phyloP scores from a whole-genome alignment of 53 echinoderm and acorn worm genomes.

The Mesocentrotus franciscanus region DNA sequence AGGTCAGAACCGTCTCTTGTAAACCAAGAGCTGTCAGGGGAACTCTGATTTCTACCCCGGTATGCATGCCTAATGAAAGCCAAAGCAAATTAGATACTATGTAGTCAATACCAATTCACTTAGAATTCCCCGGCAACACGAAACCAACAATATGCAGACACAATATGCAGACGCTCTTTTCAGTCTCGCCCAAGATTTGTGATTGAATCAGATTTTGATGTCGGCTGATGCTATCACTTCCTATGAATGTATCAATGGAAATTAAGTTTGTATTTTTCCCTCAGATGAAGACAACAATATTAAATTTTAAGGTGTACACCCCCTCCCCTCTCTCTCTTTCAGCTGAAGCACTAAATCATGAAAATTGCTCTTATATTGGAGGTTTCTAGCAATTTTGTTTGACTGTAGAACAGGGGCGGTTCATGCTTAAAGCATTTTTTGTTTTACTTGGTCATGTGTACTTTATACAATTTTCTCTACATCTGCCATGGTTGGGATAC shows the following conservation, averaged over 20 bases:
- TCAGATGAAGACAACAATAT: neutral
- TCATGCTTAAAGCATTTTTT: no score
- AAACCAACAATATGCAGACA: constrained; percentile 24
- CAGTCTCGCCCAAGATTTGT: neutral
- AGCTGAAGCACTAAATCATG: neutral
- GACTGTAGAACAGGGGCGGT: neutral
- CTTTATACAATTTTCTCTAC: neutral
- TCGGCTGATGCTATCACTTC: constrained; percentile 1
- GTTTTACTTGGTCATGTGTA: neutral
- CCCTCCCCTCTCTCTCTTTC: neutral
- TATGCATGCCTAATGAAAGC: neutral
- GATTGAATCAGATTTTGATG: constrained; percentile 40
- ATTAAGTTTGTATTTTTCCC: constrained; percentile 38
- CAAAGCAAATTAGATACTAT: constrained; percentile 26
- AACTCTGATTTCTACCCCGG: neutral
- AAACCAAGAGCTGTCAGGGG: neutral
- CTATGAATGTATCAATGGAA: constrained; percentile 24
- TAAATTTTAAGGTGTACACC: neutral
- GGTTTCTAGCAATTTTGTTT: neutral
- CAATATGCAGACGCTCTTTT: neutral
- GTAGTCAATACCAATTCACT: constrained; percentile 45
- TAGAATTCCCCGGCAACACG: constrained; percentile 26
- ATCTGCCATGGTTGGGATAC: neutral
- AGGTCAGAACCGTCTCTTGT: neutral
- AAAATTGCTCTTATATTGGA: neutral